Conservation (phyloP, 1,140 invertebrate species). For the Papilio polyxenes region DNA sequence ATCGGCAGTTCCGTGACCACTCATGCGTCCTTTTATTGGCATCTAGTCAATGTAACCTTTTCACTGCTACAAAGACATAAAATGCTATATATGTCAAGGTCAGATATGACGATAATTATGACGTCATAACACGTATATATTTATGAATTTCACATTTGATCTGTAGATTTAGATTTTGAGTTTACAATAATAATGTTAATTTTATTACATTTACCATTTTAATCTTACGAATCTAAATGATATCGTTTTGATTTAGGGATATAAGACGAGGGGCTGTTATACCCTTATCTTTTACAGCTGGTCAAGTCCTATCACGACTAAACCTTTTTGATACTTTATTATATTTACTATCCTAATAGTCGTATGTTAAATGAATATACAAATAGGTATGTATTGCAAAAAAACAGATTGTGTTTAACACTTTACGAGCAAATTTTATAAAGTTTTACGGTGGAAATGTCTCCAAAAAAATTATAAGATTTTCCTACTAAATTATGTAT, state of each 20-base stretch:
- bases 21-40: conserved; percentile 11
- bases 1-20: conserved; percentile 9
- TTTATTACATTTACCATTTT: background rate
- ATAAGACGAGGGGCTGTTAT: background rate
- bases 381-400: background rate
- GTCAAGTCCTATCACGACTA: background rate
- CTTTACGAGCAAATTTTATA: background rate
- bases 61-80: background rate
- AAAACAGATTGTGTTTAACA: background rate
- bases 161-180: background rate
- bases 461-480: background rate
- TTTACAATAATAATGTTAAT: background rate
- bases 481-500: background rate
- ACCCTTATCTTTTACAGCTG: conserved; percentile 11
- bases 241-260: background rate
- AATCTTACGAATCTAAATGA: background rate
- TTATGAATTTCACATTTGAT: background rate
- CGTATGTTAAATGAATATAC: too few relatives aligned
- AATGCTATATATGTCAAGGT: background rate
- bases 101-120: background rate
- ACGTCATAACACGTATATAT: background rate
- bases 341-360: background rate
- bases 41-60: conserved; percentile 29
- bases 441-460: too few relatives aligned
- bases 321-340: background rate